Base-by-base conservation (phyloP, 2,113 vertebrate species). In the Tragelaphus scriptus region DNA sequence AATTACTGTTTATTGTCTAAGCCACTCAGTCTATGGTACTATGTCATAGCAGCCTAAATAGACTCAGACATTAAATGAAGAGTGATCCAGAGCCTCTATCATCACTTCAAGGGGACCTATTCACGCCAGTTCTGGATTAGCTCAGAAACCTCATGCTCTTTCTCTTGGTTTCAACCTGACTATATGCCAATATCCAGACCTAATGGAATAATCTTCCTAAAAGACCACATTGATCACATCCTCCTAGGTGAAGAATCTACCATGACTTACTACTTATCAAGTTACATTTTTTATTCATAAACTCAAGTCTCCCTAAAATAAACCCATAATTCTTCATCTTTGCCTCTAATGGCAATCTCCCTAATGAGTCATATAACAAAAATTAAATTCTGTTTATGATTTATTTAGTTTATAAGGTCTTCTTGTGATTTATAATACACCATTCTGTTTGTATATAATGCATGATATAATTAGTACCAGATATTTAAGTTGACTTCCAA, bases 341-440 rank as follows among this genome's bases (percentile, higher is more conserved):
- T 90, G 47, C 81, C 53, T 92, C 82, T 87, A 91, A 94, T 92
- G 90, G 55, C 32, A 90, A 87, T 92, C 85, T 94, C 79, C 71
- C 51, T 84, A 79, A 80, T 28, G 95, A 92, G 28, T 51, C 63
- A 58, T 91, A 80, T 65, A 85, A 87, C 32, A 95, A 95, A 97
- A 84, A 89, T 85, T 71, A 65, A 92, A 96, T 88, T 84, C 85
- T 77, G 63, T 55, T 93, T 92, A 63, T 80, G 32, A 49, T 87
- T 94, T 84, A 93, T 88, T 97, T 82, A 86, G 40, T 95, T 97
- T 92, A 92, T 93, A 94, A 96, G 77, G 58, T 44, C 63, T 94
- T 90, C 23, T 12, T 90, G 71, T 82, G 65, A 96, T 87, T 93
- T 91, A 91, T 30, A 94, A 88, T 58, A 40, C 15, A 47, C 16